Evolutionary conservation across 1,140 invertebrate genomes (phyloP).

Genomic region (Chymomyza costata): DNA sequence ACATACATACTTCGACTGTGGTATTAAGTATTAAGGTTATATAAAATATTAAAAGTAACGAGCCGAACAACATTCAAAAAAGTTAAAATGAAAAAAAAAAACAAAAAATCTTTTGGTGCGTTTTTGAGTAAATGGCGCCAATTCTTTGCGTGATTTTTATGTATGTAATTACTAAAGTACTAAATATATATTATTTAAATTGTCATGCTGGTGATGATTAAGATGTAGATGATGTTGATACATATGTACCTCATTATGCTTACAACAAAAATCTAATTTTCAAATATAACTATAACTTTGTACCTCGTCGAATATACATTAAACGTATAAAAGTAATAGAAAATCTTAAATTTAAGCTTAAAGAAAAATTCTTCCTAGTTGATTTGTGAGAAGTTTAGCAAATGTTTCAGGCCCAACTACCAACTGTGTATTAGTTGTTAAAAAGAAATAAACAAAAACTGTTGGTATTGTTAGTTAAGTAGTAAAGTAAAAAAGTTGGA

Average conservation of each 20-base stretch:
- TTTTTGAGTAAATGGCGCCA: conserved; percentile 10
- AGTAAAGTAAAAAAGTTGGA: conserved; percentile 55
- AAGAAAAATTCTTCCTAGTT: conserved; percentile 54
- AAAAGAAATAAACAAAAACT: conserved; percentile 26
- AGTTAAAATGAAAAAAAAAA: conserved; percentile 22
- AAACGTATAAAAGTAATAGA: conserved; percentile 29
- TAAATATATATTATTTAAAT: conserved; percentile 24
- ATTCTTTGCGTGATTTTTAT: conserved; percentile 21
- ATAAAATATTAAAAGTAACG: conserved; percentile 5
- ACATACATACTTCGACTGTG: conserved; percentile 71
- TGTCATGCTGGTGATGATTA: conserved; percentile 1
- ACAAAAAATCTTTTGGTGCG: conserved; percentile 1
- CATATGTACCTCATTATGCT: conserved; percentile 70
- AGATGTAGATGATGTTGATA: conserved; percentile 67
- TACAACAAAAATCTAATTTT: conserved; percentile 56
- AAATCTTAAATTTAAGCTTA: conserved; percentile 40
- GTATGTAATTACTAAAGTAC: conserved; percentile 13
- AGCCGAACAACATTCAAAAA: conserved; percentile 27
- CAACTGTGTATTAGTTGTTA: too few species aligned
- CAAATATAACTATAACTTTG: conserved; percentile 66
- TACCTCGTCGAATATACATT: conserved; percentile 61
- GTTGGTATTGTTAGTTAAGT: conserved; percentile 35
- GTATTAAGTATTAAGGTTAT: conserved; percentile 74
- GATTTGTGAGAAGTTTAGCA: conserved; percentile 16
- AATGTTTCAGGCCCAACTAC: too few species aligned